Percentiles rank a stretch among this genome's conserved stretches.
These are phyloP conservation scores for Chelon labrosus DNA, from an alignment of 2,797 vertebrate species.

Conservation along the genomic window DNA sequence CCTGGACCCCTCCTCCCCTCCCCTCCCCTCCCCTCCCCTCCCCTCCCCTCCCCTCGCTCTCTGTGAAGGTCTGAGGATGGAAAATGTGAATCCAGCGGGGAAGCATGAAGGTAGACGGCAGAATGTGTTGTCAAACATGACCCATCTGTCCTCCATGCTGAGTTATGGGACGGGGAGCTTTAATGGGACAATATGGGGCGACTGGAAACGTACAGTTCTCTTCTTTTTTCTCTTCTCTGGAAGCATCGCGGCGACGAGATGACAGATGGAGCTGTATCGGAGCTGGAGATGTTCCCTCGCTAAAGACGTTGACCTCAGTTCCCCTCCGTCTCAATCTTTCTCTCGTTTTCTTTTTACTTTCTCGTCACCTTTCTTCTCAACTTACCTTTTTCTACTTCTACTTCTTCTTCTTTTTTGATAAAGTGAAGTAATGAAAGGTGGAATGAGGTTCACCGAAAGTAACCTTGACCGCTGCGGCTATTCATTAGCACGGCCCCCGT, in stretches of 20 bases:
- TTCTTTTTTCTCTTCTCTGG: conserved; percentile 14
- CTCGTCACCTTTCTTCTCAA: neutral
- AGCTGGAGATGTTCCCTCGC: conserved; percentile 46
- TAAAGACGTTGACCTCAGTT: conserved; percentile 52
- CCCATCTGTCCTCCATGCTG: conserved; percentile 57
- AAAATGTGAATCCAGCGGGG: conserved; percentile 63
- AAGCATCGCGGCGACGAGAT: conserved; percentile 39
- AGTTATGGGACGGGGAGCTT: conserved; percentile 61
- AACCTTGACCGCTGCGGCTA: conserved; percentile 59
- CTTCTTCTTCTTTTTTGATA: conserved; percentile 11
- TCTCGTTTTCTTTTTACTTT: conserved; percentile 2
- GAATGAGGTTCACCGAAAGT: conserved; percentile 22
- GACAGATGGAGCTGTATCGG: conserved; percentile 47
- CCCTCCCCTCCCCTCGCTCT: conserved; percentile 10
- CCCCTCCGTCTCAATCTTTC: conserved; percentile 9
- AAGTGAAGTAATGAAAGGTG: conserved; percentile 41
- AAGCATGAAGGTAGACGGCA: conserved; percentile 46
- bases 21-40: no score
- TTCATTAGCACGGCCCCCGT: conserved; percentile 40
- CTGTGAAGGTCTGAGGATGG: conserved; percentile 49
- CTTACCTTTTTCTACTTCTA: neutral
- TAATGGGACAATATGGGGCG: conserved; percentile 51
- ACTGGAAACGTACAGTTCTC: conserved; percentile 57
- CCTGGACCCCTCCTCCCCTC: conserved; percentile 11
- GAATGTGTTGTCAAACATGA: conserved; percentile 61